These are phyloP conservation scores for Subanguina moxae DNA, from an alignment of 1,140 invertebrate genomes.

Conservation along the genomic window DNA sequence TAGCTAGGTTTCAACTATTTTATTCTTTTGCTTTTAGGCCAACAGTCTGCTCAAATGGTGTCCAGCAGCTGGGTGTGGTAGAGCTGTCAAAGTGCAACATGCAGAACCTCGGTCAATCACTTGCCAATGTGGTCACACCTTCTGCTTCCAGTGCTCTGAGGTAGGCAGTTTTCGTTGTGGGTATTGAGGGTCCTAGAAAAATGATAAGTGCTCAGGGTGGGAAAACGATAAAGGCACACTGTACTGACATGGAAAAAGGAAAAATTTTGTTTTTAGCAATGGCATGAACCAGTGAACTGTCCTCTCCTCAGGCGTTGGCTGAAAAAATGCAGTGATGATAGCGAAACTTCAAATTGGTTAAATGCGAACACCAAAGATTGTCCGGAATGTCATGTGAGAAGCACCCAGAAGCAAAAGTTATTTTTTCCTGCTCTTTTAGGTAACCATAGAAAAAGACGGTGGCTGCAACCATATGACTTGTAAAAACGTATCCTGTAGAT, in stretches of 20 bases:
- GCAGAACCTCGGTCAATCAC: too few species aligned
- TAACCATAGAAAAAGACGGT: conserved; percentile 58
- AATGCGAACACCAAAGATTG: conserved; percentile 87
- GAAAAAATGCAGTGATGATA: conserved; percentile 96
- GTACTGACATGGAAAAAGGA: too few species aligned
- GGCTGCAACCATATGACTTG: conserved; percentile 99
- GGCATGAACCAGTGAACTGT: conserved; percentile 93
- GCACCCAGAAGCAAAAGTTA: too few species aligned
- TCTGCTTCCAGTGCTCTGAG: conserved; percentile 75
- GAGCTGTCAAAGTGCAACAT: conserved; percentile 89
- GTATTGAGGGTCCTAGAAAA: too few species aligned
- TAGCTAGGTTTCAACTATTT: not conserved
- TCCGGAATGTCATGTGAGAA: conserved; percentile 44
- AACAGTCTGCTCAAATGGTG: conserved; percentile 90
- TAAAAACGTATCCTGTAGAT: conserved; percentile 80
- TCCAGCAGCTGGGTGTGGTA: conserved; percentile 90
- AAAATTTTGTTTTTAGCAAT: conserved; percentile 75
- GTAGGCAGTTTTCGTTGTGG: conserved; percentile 75
- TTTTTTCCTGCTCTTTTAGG: conserved; percentile 28
- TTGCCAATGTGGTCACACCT: too few species aligned
- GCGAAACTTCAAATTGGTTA: conserved; percentile 98
- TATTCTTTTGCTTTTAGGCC: conserved; percentile 68
- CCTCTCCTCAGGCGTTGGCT: conserved; percentile 88
- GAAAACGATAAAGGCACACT: too few species aligned
- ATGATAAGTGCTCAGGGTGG: too few species aligned